phyloP scores from a whole-genome alignment of 2,113 vertebrate genomes.

The Pongo abelii region DNA sequence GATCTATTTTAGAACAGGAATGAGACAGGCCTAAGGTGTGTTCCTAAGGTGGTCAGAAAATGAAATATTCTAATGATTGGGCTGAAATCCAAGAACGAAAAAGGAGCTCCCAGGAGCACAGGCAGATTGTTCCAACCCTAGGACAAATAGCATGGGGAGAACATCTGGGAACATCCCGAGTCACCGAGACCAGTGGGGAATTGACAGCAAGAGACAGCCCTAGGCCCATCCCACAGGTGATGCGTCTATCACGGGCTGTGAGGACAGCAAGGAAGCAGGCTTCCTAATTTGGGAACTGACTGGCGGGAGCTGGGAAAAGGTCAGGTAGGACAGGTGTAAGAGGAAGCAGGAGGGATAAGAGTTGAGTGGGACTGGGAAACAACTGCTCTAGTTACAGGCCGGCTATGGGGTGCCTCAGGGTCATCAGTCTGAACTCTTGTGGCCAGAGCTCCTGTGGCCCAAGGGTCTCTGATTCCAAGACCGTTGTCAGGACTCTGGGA shows the following conservation, averaged over 20 bases:
- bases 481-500: background rate
- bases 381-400: background rate
- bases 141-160: background rate
- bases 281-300: background rate
- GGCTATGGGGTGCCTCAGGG: background rate
- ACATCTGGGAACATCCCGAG: background rate
- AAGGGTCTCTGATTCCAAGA: background rate
- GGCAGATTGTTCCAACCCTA: background rate
- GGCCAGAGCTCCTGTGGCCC: background rate
- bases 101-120: background rate
- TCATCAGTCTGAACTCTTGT: background rate
- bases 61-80: too few species aligned
- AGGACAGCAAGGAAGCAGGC: background rate
- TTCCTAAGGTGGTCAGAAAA: background rate
- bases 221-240: background rate
- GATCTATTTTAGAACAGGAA: background rate
- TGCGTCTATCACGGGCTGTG: background rate
- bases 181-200: background rate
- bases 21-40: background rate
- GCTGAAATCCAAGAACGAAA: background rate
- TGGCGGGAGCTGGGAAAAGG: background rate
- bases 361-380: background rate
- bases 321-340: background rate
- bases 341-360: background rate
- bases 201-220: background rate